A percentile compares a stretch with the other conserved stretches of the same genome.
Evolutionary conservation across 2,113 vertebrate genomes (phyloP).

Genomic region (Uria lomvia): DNA sequence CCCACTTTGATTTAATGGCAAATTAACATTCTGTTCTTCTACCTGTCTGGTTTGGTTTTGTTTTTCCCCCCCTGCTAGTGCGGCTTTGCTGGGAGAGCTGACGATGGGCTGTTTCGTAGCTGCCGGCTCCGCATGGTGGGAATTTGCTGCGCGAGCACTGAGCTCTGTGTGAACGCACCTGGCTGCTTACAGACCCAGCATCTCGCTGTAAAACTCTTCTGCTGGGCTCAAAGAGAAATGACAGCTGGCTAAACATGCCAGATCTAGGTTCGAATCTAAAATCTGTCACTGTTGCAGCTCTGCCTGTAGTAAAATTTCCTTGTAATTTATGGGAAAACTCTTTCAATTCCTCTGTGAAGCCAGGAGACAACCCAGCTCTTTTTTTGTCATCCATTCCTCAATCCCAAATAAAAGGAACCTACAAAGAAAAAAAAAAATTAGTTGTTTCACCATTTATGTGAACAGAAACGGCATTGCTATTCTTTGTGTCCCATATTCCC

Average conservation of each 20-base stretch:
- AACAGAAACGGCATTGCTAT: background rate
- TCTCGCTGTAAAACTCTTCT: background rate
- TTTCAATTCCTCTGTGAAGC: background rate
- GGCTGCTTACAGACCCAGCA: fast-evolving
- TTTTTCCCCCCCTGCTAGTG: no score
- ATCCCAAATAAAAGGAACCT: background rate
- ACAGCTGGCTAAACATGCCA: background rate
- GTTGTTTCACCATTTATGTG: background rate
- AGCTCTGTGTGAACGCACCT: background rate
- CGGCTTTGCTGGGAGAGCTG: background rate
- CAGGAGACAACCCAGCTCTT: no score
- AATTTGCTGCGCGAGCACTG: fast-evolving
- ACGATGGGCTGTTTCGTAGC: fast-evolving
- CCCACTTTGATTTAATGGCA: background rate
- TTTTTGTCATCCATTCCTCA: background rate
- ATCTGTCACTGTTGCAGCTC: background rate
- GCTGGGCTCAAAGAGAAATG: background rate
- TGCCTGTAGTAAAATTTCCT: background rate
- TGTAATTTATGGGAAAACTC: background rate
- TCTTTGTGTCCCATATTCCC: background rate
- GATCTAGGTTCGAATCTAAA: background rate
- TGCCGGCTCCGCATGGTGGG: fast-evolving
- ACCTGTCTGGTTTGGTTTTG: no score
- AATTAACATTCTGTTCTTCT: background rate
- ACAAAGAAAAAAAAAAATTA: background rate